These are phyloP conservation scores for Atherinomorus stipes DNA, from an alignment of 2,113 vertebrate genomes.

Conservation along the genomic window DNA sequence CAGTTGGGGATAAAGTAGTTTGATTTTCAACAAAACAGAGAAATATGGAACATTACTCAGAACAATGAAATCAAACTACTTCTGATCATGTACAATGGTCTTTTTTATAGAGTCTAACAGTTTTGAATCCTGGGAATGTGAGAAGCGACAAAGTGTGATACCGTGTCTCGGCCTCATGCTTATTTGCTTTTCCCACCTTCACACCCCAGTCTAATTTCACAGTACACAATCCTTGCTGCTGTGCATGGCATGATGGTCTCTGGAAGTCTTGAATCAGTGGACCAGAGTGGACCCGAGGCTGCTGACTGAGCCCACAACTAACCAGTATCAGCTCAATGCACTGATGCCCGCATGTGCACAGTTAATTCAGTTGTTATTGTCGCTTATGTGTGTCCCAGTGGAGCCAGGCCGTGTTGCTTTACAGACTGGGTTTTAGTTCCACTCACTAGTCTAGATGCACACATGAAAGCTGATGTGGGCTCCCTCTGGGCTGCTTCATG, in stretches of 20 bases:
- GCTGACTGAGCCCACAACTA: slow-evolving; percentile 56
- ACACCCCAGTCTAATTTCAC: slow-evolving; percentile 75
- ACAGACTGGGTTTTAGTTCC: slow-evolving; percentile 74
- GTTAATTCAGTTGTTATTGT: slow-evolving; percentile 75
- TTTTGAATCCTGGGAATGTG: slow-evolving; percentile 37
- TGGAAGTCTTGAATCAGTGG: slow-evolving; percentile 66
- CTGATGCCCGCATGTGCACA: slow-evolving; percentile 62
- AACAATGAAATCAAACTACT: slow-evolving; percentile 42
- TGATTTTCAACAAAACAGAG: slow-evolving; percentile 22
- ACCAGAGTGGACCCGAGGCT: slow-evolving; percentile 64
- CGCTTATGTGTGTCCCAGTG: slow-evolving; percentile 57
- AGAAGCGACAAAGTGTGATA: slow-evolving; percentile 54
- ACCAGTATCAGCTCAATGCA: slow-evolving; percentile 48
- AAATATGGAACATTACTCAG: slow-evolving; percentile 58
- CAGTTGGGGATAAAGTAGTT: slow-evolving; percentile 20
- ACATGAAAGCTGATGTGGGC: slow-evolving; percentile 64
- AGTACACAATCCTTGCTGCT: slow-evolving; percentile 41
- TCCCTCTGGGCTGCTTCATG: slow-evolving; percentile 46
- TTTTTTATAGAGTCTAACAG: slow-evolving; percentile 66
- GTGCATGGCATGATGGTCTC: slow-evolving; percentile 42
- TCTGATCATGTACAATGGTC: slow-evolving; percentile 55
- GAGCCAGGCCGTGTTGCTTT: slow-evolving; percentile 53
- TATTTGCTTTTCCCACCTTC: slow-evolving; percentile 77
- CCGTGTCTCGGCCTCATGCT: slow-evolving; percentile 67
- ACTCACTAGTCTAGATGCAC: slow-evolving; percentile 74